Conservation (phyloP, 2,888 invertebrate species). For the Cryptophagus acutangulus region DNA sequence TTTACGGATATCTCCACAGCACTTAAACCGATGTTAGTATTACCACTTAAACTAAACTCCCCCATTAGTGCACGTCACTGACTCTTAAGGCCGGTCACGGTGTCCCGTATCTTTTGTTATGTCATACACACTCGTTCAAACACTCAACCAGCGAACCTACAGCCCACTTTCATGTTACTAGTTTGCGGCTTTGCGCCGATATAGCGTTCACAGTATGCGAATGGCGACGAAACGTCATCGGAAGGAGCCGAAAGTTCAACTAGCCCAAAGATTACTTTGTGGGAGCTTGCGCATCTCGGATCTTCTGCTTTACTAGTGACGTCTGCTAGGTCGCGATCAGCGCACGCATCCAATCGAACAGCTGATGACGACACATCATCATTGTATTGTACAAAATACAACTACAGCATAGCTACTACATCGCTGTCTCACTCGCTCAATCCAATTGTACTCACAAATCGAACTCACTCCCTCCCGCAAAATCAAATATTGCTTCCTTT, state of each 20-base stretch:
- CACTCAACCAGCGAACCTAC: slow-evolving; percentile 43
- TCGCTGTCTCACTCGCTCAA: too few relatives aligned
- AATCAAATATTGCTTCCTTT: too few relatives aligned
- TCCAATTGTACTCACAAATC: too few relatives aligned
- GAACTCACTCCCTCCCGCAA: too few relatives aligned
- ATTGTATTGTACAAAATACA: slow-evolving; percentile 6
- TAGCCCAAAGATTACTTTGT: slow-evolving; percentile 35
- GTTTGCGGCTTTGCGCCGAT: slow-evolving; percentile 32
- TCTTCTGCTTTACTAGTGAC: slow-evolving; percentile 14
- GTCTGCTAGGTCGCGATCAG: slow-evolving; percentile 13
- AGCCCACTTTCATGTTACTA: slow-evolving; percentile 42
- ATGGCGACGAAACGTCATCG: slow-evolving; percentile 26
- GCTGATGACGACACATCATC: slow-evolving; percentile 38
- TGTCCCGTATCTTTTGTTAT: slow-evolving; percentile 35
- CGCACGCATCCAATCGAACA: slow-evolving; percentile 40
- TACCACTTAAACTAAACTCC: slow-evolving; percentile 49
- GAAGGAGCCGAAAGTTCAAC: slow-evolving; percentile 29
- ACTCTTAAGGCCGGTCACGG: slow-evolving; percentile 34
- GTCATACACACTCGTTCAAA: slow-evolving; percentile 40
- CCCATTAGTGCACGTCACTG: slow-evolving; percentile 48
- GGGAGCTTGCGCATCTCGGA: slow-evolving; percentile 28
- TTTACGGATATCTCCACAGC: slow-evolving; percentile 46
- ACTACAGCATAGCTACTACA: too few relatives aligned
- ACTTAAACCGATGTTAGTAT: slow-evolving; percentile 48
- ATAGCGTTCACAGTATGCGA: slow-evolving; percentile 27